phyloP scores from a whole-genome alignment of 2,797 vertebrate species.

The Valencia hispanica region DNA sequence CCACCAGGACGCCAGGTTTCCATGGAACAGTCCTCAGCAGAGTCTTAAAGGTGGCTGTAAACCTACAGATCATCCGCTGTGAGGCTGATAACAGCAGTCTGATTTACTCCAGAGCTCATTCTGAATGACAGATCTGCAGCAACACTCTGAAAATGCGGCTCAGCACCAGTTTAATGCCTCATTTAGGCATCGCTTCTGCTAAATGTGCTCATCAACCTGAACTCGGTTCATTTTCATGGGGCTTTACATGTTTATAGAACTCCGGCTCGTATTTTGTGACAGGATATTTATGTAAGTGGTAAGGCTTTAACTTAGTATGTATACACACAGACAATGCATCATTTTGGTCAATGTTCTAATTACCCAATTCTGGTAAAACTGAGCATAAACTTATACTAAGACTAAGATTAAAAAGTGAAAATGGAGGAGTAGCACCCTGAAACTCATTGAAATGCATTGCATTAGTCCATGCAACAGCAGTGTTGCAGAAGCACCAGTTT shows the following conservation, averaged over 20 bases:
- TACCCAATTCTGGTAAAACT: too few relatives aligned
- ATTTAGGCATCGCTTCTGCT: not conserved
- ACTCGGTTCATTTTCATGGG: not conserved
- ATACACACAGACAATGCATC: not conserved
- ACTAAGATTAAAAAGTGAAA: not conserved
- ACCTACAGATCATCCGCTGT: not conserved
- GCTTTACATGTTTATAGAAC: not conserved
- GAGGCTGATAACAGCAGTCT: not conserved
- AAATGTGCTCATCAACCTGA: not conserved
- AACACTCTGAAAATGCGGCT: too few relatives aligned
- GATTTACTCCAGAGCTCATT: not conserved
- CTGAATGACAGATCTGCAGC: not conserved
- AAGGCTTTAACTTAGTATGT: not conserved
- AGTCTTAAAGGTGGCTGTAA: not conserved
- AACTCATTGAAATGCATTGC: not conserved
- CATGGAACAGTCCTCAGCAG: not conserved
- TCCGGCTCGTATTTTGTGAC: not conserved
- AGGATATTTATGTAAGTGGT: not conserved
- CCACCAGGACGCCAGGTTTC: slow-evolving; percentile 16
- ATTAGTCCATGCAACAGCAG: too few relatives aligned
- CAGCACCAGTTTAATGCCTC: not conserved
- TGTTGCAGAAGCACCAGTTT: too few relatives aligned
- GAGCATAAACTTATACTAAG: too few relatives aligned
- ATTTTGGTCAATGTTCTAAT: too few relatives aligned
- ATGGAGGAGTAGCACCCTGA: not conserved